Percentiles rank a stretch among this genome's conserved stretches.
Conservation (phyloP, 2,888 invertebrate genomes). For the Machimus rusticus region DNA sequence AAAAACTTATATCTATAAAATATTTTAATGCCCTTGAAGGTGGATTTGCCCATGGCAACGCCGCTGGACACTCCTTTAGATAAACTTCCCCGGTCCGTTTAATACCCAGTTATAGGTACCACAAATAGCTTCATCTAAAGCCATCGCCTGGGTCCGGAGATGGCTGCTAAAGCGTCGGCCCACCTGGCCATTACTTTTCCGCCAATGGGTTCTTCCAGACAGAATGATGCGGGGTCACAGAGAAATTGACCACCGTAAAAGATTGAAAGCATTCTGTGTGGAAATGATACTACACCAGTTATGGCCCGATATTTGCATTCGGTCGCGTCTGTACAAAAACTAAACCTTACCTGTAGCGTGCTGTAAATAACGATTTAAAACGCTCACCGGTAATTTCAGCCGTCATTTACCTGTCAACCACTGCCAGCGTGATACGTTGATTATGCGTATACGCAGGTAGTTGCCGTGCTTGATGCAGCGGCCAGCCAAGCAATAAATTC, state of each 20-base stretch:
- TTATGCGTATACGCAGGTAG: constrained; percentile 29
- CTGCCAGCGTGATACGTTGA: constrained; percentile 18
- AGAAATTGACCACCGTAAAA: neutral
- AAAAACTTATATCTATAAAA: neutral
- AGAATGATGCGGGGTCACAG: neutral
- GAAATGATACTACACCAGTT: neutral
- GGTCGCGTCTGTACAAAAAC: neutral
- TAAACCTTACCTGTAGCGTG: constrained; percentile 4
- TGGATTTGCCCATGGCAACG: neutral
- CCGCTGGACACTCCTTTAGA: neutral
- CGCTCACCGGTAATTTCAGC: neutral
- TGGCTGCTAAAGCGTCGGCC: neutral
- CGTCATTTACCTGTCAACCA: constrained; percentile 38
- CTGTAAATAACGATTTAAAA: constrained; percentile 21
- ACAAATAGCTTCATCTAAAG: neutral
- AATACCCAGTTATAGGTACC: neutral
- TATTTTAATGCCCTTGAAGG: neutral
- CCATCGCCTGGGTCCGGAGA: neutral
- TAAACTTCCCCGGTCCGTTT: neutral
- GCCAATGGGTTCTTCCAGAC: neutral
- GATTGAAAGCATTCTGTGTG: neutral
- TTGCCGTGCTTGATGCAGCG: neutral
- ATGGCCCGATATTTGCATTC: constrained; percentile 4
- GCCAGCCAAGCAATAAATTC: constrained; percentile 11
- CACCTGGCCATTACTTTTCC: neutral